Conservation (phyloP, 2,113 vertebrate species). For the Chloroceryle aenea region DNA sequence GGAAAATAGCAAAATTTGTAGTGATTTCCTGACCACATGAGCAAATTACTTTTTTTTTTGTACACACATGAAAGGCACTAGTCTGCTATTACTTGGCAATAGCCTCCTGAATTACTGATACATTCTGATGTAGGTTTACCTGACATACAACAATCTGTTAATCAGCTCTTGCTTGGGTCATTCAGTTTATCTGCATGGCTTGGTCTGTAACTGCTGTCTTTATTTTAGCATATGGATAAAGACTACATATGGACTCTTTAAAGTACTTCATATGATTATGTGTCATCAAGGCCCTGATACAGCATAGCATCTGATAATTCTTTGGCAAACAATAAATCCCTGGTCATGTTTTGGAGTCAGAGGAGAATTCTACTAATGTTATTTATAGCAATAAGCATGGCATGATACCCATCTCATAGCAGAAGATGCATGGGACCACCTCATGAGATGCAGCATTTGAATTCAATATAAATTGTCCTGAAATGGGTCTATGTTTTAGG, state of each 20-base stretch:
- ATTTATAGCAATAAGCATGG: neutral
- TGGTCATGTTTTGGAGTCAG: neutral
- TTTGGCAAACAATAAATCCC: slow-evolving; percentile 51
- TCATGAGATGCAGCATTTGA: neutral
- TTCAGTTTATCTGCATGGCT: neutral
- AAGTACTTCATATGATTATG: neutral
- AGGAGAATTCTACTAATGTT: neutral
- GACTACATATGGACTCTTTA: neutral
- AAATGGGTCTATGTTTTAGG: neutral
- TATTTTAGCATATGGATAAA: neutral
- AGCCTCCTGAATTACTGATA: slow-evolving; percentile 9
- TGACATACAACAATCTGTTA: neutral
- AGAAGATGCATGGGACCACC: neutral
- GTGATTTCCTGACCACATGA: neutral
- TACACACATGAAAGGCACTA: slow-evolving; percentile 44
- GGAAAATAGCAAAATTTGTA: neutral
- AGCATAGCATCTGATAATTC: neutral
- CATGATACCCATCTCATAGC: neutral
- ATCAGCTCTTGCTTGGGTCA: neutral
- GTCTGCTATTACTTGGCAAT: neutral
- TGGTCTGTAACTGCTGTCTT: neutral
- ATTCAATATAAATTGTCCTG: neutral
- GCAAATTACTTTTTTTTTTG: neutral
- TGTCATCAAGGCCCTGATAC: neutral
- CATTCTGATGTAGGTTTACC: neutral